Evolutionary conservation across 2,888 invertebrate genomes (phyloP).

Genomic region (Drosophila rubida): DNA sequence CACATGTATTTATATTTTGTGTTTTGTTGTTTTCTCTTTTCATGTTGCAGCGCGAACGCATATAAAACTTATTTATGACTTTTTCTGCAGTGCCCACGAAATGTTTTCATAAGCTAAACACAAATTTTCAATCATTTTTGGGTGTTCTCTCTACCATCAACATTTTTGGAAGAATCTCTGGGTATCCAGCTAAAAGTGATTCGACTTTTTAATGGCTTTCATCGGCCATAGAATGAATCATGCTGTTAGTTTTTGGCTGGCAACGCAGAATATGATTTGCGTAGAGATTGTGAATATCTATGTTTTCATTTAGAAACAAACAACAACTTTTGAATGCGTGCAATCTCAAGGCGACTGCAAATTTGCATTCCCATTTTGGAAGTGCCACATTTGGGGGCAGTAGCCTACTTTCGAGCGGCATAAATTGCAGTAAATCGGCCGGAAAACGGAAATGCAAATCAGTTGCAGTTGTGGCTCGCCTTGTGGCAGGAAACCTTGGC

Average conservation of each 20-base stretch:
- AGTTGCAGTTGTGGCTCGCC: constrained; percentile 11
- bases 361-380: background rate
- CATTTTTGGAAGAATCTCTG: too few relatives aligned
- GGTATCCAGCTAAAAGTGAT: too few relatives aligned
- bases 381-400: background rate
- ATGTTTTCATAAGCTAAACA: constrained; percentile 39
- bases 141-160: background rate
- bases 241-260: background rate
- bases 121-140: constrained; percentile 19
- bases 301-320: background rate
- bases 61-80: constrained; percentile 79
- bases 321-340: too few relatives aligned
- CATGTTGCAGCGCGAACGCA: constrained; percentile 34
- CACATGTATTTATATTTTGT: constrained; percentile 28
- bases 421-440: constrained; percentile 19
- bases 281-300: background rate
- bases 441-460: constrained; percentile 42
- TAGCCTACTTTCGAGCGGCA: constrained; percentile 29
- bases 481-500: constrained; percentile 9
- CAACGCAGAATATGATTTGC: background rate
- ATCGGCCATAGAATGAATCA: background rate
- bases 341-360: background rate
- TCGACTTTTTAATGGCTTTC: background rate
- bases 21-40: constrained; percentile 27
- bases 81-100: constrained; percentile 61